These are phyloP conservation scores for Campoletis raptor DNA, from an alignment of 2,888 invertebrate genomes.

Conservation along the genomic window DNA sequence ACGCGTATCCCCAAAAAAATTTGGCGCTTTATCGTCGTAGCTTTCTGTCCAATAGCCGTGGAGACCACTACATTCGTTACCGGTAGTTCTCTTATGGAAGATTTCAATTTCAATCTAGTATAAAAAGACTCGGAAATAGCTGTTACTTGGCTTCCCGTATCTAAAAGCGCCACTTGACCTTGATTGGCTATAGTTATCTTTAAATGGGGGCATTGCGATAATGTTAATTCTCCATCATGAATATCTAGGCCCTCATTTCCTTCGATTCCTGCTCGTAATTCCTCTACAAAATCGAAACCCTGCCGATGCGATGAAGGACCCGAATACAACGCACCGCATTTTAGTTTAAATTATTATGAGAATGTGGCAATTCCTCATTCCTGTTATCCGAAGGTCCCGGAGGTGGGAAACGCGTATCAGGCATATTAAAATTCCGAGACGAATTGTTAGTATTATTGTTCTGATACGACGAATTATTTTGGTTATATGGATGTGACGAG, in stretches of 20 bases:
- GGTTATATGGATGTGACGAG: background rate
- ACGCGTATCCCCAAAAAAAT: slow-evolving; percentile 29
- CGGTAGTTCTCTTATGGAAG: slow-evolving; percentile 27
- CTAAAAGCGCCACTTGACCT: slow-evolving; percentile 9
- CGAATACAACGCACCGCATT: slow-evolving; percentile 1
- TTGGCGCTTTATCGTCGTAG: slow-evolving; percentile 46
- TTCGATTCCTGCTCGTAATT: background rate
- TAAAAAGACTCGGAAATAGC: slow-evolving; percentile 51
- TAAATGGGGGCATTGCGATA: background rate
- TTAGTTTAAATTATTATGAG: background rate
- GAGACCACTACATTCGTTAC: slow-evolving; percentile 44
- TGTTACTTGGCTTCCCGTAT: slow-evolving; percentile 55
- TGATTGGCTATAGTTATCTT: background rate
- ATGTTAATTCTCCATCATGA: background rate
- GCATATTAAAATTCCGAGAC: background rate
- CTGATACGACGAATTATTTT: background rate
- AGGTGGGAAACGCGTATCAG: background rate
- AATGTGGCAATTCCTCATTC: background rate
- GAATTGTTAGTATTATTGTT: background rate
- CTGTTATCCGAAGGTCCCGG: background rate
- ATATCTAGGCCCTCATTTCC: background rate
- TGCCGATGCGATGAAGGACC: slow-evolving; percentile 17
- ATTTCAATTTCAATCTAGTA: slow-evolving; percentile 3
- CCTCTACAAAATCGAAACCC: slow-evolving; percentile 17
- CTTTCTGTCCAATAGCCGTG: slow-evolving; percentile 50